Base-by-base conservation (phyloP, 2,113 vertebrate genomes). In the Rhegmatorhina hoffmannsi region DNA sequence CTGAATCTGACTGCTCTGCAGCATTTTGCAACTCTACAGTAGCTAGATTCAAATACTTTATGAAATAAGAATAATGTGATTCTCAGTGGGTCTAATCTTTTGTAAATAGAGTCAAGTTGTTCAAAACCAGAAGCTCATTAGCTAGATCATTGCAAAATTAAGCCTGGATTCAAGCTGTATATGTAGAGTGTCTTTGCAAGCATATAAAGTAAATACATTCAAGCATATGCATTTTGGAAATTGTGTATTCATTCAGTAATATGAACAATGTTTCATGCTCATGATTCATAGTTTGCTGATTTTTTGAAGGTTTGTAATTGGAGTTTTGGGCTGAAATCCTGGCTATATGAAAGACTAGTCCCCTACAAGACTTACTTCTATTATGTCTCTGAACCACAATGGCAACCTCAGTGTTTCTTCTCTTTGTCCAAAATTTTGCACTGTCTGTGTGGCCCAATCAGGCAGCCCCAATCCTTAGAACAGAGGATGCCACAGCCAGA, bases 41-140 rank as follows among this genome's bases (percentile, higher is more conserved):
- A 94, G 73, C 83, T 69, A 80, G 73, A 91, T 91, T 92, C 79
- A 92, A 94, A 93, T 74, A 87, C 77, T 95, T 93, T 13, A 81
- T 15, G 36, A 80, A 95, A 84, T 75, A 91, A 76, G 76, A 87
- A 92, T 55, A 94, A 86, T 68, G 69, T 11, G 68, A 90, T 95
- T 84, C 94, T 94, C 91, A 77, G 69, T 84, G 64, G 91, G 88
- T 59, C 82, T 75, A 63, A 93, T 95, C 90, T 95, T 97, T 93
- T 90, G 49, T 84, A 97, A 95, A 97, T 89, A 58, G 94, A 97
- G 90, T 85, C 78, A 89, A 96, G 91, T 96, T 95, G 90, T 91
- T 97, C 87, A 97, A 87, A 95, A 97, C 80, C 96, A 96, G 97
- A 93, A 97, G 91, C 86, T 92, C 64, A 50, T 89, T 92, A 95